Percentiles rank a stretch among this genome's conserved stretches.
Evolutionary conservation across 2,888 invertebrate species (phyloP).

Genomic region (Synergus japonicus): DNA sequence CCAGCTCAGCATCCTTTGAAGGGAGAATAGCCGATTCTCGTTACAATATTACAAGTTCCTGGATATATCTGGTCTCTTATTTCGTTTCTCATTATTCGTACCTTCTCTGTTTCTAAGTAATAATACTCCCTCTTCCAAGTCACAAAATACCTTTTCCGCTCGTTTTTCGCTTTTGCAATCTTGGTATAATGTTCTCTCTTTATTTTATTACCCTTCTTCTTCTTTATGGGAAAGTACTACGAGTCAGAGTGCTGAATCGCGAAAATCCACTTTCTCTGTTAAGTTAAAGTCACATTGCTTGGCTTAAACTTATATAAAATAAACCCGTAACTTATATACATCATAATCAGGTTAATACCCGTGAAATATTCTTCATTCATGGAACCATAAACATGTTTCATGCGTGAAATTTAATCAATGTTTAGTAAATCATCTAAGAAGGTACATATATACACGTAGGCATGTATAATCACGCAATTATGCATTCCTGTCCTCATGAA

Average conservation of each 20-base stretch:
- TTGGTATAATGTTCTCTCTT: neutral
- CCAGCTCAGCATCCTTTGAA: neutral
- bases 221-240: neutral
- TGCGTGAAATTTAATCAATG: slow-evolving; percentile 14
- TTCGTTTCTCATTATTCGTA: neutral
- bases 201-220: neutral
- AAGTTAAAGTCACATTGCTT: neutral
- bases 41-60: neutral
- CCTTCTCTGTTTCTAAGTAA: neutral
- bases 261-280: slow-evolving; percentile 8
- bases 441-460: neutral
- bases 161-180: slow-evolving; percentile 8
- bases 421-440: neutral
- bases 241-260: slow-evolving; percentile 18
- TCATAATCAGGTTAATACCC: neutral
- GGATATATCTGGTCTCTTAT: slow-evolving; percentile 5
- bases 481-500: too few species aligned
- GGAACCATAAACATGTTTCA: neutral
- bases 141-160: neutral
- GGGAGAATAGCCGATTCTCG: neutral
- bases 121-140: neutral
- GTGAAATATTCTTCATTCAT: neutral
- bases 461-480: too few species aligned
- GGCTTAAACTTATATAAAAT: neutral
- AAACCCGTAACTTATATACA: neutral